Evolutionary conservation across 2,888 invertebrate genomes (phyloP).

Genomic region (Pantelozetes paolii): DNA sequence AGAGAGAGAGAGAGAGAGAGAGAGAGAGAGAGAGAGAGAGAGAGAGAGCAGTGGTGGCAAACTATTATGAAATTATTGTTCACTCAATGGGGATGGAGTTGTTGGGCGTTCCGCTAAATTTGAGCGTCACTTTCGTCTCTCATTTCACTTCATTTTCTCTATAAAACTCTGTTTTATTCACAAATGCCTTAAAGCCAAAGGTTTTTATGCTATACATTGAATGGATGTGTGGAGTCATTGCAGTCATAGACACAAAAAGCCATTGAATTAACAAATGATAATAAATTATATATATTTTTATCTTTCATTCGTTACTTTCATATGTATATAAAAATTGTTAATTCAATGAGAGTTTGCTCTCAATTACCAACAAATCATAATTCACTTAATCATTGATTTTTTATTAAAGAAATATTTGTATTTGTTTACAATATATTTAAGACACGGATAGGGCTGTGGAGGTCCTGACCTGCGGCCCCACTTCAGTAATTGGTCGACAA

Average conservation of each 20-base stretch:
- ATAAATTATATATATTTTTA: too few relatives aligned
- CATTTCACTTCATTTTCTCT: conserved; percentile 18
- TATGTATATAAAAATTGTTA: too few relatives aligned
- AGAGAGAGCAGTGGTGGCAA: background rate
- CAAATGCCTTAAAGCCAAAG: background rate
- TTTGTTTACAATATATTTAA: background rate
- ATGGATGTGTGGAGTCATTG: too few relatives aligned
- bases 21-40: conserved; percentile 3
- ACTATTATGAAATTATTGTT: too few relatives aligned
- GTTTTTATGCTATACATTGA: background rate
- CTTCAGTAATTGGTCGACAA: background rate
- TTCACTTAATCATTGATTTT: too few relatives aligned
- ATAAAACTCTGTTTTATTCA: background rate
- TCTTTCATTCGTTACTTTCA: too few relatives aligned
- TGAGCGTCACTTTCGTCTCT: conserved; percentile 2
- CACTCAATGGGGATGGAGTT: background rate
- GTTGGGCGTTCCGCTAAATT: conserved; percentile 31
- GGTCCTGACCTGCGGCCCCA: background rate
- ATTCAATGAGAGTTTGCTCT: too few relatives aligned
- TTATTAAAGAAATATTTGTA: too few relatives aligned
- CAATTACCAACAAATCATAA: too few relatives aligned
- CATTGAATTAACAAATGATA: too few relatives aligned
- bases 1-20: conserved; percentile 1
- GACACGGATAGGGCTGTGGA: background rate
- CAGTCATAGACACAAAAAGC: too few relatives aligned